Evolutionary conservation across 2,888 invertebrate genomes (phyloP), one percentile per base, ranked within the genome.

Genomic region (Apodemia zela): DNA sequence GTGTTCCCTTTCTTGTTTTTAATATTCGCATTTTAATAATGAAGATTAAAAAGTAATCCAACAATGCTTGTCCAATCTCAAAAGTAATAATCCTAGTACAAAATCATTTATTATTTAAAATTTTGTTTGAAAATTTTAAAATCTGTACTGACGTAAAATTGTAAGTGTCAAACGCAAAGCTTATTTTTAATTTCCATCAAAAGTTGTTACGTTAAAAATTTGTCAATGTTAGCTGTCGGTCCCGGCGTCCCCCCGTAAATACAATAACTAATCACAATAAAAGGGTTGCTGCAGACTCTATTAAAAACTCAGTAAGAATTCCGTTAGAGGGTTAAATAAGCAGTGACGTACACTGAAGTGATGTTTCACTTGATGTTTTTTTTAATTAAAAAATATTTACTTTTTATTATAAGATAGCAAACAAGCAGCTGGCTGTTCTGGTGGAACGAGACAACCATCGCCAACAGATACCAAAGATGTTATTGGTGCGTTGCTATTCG

Each of bases 191-290:
- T 88, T 82, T 79, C 82, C 83, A 81, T 86, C 84, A 80, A 75
- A 71, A 71, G 66, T 68, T 71, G 69, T 65, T 65, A 67, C 33
- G 63, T 66, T 64, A 65, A 63, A 66, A 69, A 74, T 76, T 74
- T 78, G 79, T 78, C 79, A 77, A 76, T 79, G 76, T 70, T 66
- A 59, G 67, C 66, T 35, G 33, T 61, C 57, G 47, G 62, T 54
- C 67, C 54, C 54, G 54, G 25, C 68, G 63, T 65, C 75, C 82
- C 80, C 76, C 72, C 69, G 72, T 77, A 87, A 87, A 88, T 84
- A 87, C 86, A 88, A 89, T 89, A 89, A 89, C 87, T 89, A 89
- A 91, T 91, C 87, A 85, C 80, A 85, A 87, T 87, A 87, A 89
- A 89, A 90, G 90, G 90, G 90, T 91, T 90, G 89, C 78, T 81